Evolutionary conservation across 2,113 vertebrate species (phyloP), one percentile per base, ranked within the genome.

Genomic region (Dasyornis broadbenti): DNA sequence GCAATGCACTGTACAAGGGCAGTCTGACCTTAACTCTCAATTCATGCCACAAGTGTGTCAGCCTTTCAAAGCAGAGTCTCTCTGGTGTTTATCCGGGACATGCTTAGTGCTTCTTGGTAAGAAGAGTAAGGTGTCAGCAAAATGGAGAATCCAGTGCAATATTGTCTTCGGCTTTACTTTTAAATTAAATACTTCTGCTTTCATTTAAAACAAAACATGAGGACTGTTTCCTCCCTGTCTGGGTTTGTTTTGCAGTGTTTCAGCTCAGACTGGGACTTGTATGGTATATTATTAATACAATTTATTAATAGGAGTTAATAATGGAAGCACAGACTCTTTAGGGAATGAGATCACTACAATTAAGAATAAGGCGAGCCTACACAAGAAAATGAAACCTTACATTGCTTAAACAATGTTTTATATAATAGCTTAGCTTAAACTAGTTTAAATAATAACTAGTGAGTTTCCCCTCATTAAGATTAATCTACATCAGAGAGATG

Each of bases 261-360:
- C 79, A 86, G 59, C 56, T 72, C 33, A 84, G 56, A 44, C 33
- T 70, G 47, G 69, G 68, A 72, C 49, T 95, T 81, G 27, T 42
- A 49, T 44, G 52, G 61, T 64, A 15, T 68, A 54, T 80, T 93
- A 94, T 86, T 92, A 97, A 89, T 72, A 90, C 44, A 76, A 86
- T 63, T 92, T 89, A 96, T 95, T 96, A 96, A 95, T 71, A 89
- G 81, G 81, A 97, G 44, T 95, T 97, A 92, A 95, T 95, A 96
- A 92, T 91, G 90, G 79, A 91, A 96, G 42, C 65, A 87, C 44
- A 94, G 92, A 91, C 64, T 63, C 90, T 95, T 95, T 77, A 76
- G 89, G 88, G 89, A 97, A 96, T 94, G 71, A 87, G 69, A 89
- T 94, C 53, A 69, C 91, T 94, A 66, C 96, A 96, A 91, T 96